Conservation (phyloP, 2,797 vertebrate species). For the Acridotheres tristis region DNA sequence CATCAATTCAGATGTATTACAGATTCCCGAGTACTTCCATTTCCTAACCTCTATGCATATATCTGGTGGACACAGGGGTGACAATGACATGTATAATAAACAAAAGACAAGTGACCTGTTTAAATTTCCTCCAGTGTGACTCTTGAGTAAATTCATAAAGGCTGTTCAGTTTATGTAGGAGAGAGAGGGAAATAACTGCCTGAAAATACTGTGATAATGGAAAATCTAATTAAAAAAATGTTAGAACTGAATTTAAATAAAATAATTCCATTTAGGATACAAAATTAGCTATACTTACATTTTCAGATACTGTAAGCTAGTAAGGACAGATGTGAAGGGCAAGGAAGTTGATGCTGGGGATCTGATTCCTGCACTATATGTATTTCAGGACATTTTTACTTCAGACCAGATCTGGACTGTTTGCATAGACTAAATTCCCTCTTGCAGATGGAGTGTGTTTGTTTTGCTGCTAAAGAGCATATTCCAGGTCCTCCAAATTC, state of each 20-base stretch:
- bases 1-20: neutral
- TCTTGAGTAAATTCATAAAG: neutral
- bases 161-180: neutral
- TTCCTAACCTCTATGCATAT: neutral
- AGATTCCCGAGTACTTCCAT: neutral
- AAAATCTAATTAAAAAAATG: neutral
- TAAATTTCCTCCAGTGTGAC: neutral
- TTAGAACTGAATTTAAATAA: neutral
- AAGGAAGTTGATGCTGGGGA: neutral
- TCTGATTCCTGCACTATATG: neutral
- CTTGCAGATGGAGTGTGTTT: neutral
- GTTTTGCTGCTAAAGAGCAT: neutral
- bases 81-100: neutral
- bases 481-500: neutral
- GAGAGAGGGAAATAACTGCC: neutral
- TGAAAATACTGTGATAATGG: neutral
- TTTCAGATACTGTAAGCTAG: neutral
- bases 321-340: neutral
- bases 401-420: neutral
- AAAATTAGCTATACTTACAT: neutral
- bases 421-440: neutral
- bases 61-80: neutral
- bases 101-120: neutral
- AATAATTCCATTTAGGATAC: neutral
- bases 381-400: neutral